Conservation (phyloP, 1,140 invertebrate genomes). For the Hypsibius dujardini region DNA sequence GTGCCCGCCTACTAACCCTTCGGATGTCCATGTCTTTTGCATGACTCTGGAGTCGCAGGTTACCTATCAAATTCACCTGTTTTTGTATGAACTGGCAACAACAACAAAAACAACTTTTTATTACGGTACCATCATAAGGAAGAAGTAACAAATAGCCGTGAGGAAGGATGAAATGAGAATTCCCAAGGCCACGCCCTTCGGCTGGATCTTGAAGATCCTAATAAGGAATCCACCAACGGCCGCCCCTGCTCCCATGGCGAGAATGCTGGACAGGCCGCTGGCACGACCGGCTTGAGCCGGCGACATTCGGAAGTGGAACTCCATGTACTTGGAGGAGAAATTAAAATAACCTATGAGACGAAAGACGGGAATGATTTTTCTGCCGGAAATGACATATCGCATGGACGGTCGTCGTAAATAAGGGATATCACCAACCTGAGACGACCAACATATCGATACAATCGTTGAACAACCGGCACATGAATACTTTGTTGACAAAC, state of each 20-base stretch:
- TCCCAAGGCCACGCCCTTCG: background rate
- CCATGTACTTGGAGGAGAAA: background rate
- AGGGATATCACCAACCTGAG: background rate
- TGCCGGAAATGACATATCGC: background rate
- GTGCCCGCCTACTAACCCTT: too few relatives aligned
- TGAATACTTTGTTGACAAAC: slow-evolving; percentile 6
- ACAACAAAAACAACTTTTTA: too few relatives aligned
- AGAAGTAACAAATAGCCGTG: slow-evolving; percentile 1
- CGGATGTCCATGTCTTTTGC: too few relatives aligned
- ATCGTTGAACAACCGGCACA: background rate
- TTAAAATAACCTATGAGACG: slow-evolving; percentile 3
- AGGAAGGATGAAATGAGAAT: background rate
- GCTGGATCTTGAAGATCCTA: background rate
- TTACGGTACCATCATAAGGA: background rate
- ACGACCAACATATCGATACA: slow-evolving; percentile 15
- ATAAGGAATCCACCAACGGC: background rate
- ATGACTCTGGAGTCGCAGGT: too few relatives aligned
- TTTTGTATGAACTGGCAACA: too few relatives aligned
- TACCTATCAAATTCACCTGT: too few relatives aligned
- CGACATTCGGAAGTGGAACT: slow-evolving; percentile 10
- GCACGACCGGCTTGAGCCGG: background rate
- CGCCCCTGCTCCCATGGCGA: slow-evolving; percentile 5
- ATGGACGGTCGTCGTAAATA: background rate
- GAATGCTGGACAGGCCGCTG: slow-evolving; percentile 13
- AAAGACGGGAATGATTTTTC: too few relatives aligned